Base-by-base conservation (phyloP, 2,113 vertebrate genomes). In the Balaeniceps rex region DNA sequence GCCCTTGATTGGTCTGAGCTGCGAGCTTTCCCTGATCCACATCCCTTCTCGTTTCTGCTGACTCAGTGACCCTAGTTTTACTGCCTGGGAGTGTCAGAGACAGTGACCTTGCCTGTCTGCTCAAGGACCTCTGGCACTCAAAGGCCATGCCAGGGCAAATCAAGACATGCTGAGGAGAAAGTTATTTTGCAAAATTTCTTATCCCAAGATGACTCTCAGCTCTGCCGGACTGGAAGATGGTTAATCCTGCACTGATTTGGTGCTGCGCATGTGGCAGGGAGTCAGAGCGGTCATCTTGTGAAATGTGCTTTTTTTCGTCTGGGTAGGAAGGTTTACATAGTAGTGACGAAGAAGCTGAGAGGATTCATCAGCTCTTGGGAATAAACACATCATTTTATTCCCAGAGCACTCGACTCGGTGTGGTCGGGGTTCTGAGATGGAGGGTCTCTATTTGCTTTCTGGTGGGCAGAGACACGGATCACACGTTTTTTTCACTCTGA, bases 31-130 rank as follows among this genome's bases (percentile, higher is more conserved):
- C 94, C 94, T 85, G 69, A 95, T 71, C 95, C 79, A 4, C 81
- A 26, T 36, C 90, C 93, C 78, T 64, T 46, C 86, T 60, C 49
- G 18, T 21, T 97, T 82, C 38, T 90, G 98, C 98, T 99, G 99
- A 99, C 98, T 99, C 99, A 98, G 99, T 92, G 95, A 72, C 94
- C 97, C 95, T 25, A 88, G 98, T 98, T 94, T 99, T 99, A 98
- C 95, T 91, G 96, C 72, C 83, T 46, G 68, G 94, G 66, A 31
- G 92, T 68, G 76, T 87, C 94, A 84, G 97, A 95, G 97, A 68
- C 94, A 19, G 47, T 97, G 98, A 98, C 99, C 99, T 99, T 99
- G 98, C 93, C 96, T 74, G 95, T 79, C 97, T 90, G 93, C 92
- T 79, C 81, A 23, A 70, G 94, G 97, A 90, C 97, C 97, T 91